phyloP scores from a whole-genome alignment of 2,888 invertebrate species.

The Hirtodrosophila alboralis region DNA sequence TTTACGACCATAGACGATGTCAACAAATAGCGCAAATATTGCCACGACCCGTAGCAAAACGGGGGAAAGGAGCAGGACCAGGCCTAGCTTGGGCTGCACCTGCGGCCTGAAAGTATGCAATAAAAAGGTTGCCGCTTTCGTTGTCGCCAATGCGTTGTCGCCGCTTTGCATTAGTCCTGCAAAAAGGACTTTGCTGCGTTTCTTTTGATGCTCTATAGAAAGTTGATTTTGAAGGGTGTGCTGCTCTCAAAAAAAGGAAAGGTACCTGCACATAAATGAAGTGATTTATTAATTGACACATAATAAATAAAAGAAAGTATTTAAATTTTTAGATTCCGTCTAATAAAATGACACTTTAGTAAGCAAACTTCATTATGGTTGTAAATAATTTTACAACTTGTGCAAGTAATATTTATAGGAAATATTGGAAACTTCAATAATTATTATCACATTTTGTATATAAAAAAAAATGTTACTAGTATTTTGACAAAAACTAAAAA shows the following conservation, averaged over 20 bases:
- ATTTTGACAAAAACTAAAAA: too few relatives aligned
- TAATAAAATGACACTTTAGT: too few relatives aligned
- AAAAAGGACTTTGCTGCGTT: slow-evolving; percentile 30
- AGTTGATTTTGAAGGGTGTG: not conserved
- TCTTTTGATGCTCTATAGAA: slow-evolving; percentile 30
- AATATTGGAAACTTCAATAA: too few relatives aligned
- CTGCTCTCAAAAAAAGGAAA: not conserved
- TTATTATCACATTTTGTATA: too few relatives aligned
- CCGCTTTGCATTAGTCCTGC: slow-evolving; percentile 57
- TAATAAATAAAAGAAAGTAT: too few relatives aligned
- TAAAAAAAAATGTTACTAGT: too few relatives aligned
- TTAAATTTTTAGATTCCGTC: too few relatives aligned
- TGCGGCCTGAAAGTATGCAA: slow-evolving; percentile 66
- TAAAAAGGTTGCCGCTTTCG: slow-evolving; percentile 50
- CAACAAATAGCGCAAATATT: slow-evolving; percentile 59
- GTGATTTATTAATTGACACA: too few relatives aligned
- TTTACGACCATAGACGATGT: slow-evolving; percentile 50
- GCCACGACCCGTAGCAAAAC: slow-evolving; percentile 5
- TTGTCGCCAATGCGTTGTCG: slow-evolving; percentile 41
- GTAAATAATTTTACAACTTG: too few relatives aligned
- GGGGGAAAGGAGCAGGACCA: not conserved
- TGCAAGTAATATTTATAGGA: too few relatives aligned
- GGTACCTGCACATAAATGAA: too few relatives aligned
- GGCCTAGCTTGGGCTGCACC: slow-evolving; percentile 27
- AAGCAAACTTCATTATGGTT: too few relatives aligned